Evolutionary conservation across 2,888 invertebrate species (phyloP).

Genomic region (Xestobium rufovillosum): DNA sequence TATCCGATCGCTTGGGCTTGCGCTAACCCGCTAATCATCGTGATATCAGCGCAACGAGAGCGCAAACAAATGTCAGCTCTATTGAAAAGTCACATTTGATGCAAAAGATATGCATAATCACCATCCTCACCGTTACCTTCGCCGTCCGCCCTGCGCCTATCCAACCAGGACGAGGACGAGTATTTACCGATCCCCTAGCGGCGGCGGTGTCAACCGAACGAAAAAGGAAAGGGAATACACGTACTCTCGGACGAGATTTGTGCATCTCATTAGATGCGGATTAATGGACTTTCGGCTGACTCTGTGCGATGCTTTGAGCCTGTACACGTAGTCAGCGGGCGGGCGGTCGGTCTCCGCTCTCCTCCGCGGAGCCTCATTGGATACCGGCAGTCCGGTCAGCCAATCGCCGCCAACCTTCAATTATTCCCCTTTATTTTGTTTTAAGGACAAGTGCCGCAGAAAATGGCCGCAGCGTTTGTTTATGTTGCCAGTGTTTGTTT

Average conservation of each 20-base stretch:
- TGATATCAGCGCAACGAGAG: too few species aligned
- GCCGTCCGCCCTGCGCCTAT: conserved; percentile 4
- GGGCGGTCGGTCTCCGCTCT: conserved; percentile 28
- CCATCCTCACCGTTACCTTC: too few species aligned
- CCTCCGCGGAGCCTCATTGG: conserved; percentile 24
- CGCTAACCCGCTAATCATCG: too few species aligned
- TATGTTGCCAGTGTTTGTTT: too few species aligned
- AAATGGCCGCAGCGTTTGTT: conserved; percentile 40
- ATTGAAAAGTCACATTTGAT: too few species aligned
- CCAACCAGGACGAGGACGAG: too few species aligned
- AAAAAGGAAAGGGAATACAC: conserved; percentile 21
- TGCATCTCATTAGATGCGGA: conserved; percentile 42
- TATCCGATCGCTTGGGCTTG: too few species aligned
- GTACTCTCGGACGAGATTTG: conserved; percentile 26
- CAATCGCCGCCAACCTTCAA: conserved; percentile 39
- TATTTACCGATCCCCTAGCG: conserved; percentile 6
- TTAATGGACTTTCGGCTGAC: conserved; percentile 39
- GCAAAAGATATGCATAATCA: too few species aligned
- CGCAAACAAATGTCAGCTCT: too few species aligned
- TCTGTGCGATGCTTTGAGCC: conserved; percentile 35
- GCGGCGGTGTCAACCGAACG: conserved; percentile 17
- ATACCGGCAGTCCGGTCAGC: conserved; percentile 31
- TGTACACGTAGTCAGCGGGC: conserved; percentile 27
- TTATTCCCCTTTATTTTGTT: conserved; percentile 42
- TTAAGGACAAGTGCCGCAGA: conserved; percentile 40